Conservation (phyloP, 2,113 vertebrate species). For the Globicephala melas region DNA sequence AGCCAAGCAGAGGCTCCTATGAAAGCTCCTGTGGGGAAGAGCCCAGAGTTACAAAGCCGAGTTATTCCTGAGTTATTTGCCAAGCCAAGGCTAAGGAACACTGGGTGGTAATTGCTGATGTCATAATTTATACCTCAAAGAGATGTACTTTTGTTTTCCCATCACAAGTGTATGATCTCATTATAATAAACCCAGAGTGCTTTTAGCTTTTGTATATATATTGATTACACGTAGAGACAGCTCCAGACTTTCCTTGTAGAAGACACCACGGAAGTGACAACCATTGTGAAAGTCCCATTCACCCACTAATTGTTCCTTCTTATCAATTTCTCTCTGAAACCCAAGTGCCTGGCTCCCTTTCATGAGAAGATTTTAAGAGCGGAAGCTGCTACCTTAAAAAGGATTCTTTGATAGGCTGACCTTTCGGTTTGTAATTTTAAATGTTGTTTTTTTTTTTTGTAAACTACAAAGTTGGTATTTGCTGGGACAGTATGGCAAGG, state of each 20-base stretch:
- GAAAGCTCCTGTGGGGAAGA: not conserved
- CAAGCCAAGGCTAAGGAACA: not conserved
- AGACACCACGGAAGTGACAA: not conserved
- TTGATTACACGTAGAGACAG: slow-evolving; percentile 8
- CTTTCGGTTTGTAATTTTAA: not conserved
- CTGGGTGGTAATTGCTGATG: not conserved
- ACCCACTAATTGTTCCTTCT: slow-evolving; percentile 21
- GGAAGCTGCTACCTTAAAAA: not conserved
- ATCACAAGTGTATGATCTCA: not conserved
- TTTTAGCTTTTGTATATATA: slow-evolving; percentile 15
- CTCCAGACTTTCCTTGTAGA: slow-evolving; percentile 38
- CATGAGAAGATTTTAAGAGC: slow-evolving; percentile 12
- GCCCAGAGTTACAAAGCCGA: not conserved
- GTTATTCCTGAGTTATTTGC: not conserved
- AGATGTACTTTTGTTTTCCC: not conserved
- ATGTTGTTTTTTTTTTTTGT: not conserved
- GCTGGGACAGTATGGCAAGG: not conserved
- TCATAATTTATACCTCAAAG: not conserved
- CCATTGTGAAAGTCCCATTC: not conserved
- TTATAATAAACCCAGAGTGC: not conserved
- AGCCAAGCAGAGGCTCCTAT: not conserved
- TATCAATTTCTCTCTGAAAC: slow-evolving; percentile 33
- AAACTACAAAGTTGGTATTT: not conserved
- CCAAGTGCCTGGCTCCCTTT: not conserved
- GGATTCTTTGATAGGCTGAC: not conserved